Percentiles rank a stretch among this genome's conserved stretches.
Conservation (phyloP, 2,113 vertebrate genomes). For the Ptychochromis oligacanthus region DNA sequence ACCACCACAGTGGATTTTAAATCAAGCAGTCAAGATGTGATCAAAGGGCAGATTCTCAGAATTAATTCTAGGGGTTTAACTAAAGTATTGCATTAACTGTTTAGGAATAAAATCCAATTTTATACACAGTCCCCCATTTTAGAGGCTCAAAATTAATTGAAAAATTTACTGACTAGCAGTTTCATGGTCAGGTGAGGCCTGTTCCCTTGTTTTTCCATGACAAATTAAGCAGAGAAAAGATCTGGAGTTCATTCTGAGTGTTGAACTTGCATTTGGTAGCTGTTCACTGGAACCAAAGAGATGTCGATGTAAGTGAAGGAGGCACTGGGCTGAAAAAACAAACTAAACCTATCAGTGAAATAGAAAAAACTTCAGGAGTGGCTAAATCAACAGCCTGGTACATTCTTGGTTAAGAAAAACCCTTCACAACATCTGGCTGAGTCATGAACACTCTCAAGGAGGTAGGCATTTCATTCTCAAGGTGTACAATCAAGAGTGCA, state of each 20-base stretch:
- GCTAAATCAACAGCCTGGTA: background rate
- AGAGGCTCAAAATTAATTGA: too few species aligned
- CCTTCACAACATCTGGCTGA: background rate
- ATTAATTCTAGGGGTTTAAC: too few species aligned
- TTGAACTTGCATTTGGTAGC: background rate
- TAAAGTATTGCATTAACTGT: too few species aligned
- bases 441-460: background rate
- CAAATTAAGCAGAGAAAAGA: too few species aligned
- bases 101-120: too few species aligned
- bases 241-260: background rate
- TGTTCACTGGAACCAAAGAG: too few species aligned
- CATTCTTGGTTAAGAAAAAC: background rate
- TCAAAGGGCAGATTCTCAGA: too few species aligned
- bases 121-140: too few species aligned
- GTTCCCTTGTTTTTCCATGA: background rate
- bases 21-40: too few species aligned
- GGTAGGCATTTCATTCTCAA: background rate
- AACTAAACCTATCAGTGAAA: background rate
- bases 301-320: too few species aligned
- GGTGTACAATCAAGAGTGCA: background rate
- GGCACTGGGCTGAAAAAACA: too few species aligned
- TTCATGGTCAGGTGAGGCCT: background rate
- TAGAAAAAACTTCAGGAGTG: background rate
- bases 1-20: background rate
- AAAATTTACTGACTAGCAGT: background rate